Percentiles rank a stretch among this genome's conserved stretches.
These are phyloP conservation scores for Holocentrus rufus DNA, from an alignment of 2,797 vertebrate species.

Conservation along the genomic window DNA sequence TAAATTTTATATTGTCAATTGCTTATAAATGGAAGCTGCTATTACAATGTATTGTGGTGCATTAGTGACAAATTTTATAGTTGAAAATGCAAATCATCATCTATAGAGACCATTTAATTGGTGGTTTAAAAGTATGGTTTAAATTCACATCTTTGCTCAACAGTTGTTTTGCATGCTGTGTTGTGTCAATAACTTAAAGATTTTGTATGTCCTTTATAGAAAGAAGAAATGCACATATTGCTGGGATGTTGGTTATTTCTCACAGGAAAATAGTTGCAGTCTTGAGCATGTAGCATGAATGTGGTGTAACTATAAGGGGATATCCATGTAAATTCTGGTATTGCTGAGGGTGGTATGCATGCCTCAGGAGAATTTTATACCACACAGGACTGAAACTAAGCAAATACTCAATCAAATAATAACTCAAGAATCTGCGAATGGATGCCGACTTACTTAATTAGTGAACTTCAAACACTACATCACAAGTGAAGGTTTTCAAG, in stretches of 20 bases:
- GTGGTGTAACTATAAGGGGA: no score
- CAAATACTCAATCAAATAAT: not conserved
- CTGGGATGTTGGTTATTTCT: not conserved
- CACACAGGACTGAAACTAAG: not conserved
- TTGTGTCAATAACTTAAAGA: not conserved
- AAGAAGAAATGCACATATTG: not conserved
- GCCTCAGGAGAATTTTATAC: not conserved
- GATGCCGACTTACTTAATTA: not conserved
- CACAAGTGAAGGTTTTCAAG: not conserved
- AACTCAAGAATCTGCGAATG: not conserved
- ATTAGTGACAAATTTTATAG: not conserved
- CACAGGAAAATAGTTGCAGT: no score
- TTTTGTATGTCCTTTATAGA: not conserved
- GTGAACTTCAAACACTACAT: not conserved
- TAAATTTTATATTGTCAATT: not conserved
- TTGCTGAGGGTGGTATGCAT: not conserved
- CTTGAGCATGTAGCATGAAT: no score
- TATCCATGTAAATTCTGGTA: not conserved
- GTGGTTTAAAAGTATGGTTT: not conserved
- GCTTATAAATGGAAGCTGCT: not conserved
- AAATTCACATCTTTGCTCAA: not conserved
- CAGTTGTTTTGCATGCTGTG: not conserved
- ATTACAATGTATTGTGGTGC: not conserved
- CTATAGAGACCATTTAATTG: not conserved
- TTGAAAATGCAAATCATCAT: not conserved